A percentile compares a stretch with the other conserved stretches of the same genome.
phyloP scores from a whole-genome alignment of 2,113 vertebrate genomes.

The Vanacampus margaritifer region DNA sequence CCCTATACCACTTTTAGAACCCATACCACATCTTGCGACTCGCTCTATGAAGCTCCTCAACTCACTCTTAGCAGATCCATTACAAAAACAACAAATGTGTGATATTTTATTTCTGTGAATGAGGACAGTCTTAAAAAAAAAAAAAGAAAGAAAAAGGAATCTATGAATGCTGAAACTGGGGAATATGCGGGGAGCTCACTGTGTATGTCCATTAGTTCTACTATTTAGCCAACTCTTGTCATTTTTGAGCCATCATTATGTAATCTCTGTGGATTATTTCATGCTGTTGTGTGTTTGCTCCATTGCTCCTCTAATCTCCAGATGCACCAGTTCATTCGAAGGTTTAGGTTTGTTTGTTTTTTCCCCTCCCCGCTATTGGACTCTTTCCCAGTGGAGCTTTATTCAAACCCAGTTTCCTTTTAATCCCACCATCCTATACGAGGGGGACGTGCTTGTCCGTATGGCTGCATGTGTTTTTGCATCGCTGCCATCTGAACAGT shows the following conservation, averaged over 20 bases:
- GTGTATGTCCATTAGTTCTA: not conserved
- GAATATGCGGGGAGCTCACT: not conserved
- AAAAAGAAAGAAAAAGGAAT: no score
- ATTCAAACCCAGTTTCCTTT: constrained; percentile 49
- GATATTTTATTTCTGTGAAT: not conserved
- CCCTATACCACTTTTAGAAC: not conserved
- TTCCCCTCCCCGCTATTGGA: constrained; percentile 34
- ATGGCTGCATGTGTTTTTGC: constrained; percentile 35
- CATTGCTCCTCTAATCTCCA: constrained; percentile 44
- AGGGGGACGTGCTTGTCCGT: constrained; percentile 22
- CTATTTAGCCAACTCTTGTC: not conserved
- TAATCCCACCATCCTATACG: constrained; percentile 64
- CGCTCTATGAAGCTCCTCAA: not conserved
- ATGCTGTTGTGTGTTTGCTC: constrained; percentile 16
- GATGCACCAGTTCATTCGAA: constrained; percentile 45
- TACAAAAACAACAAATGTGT: no score
- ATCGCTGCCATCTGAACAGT: constrained; percentile 41
- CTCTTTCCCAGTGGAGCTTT: constrained; percentile 56
- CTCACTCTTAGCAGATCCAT: not conserved
- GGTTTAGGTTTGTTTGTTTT: constrained; percentile 9
- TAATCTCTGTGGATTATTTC: constrained; percentile 55
- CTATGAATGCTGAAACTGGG: not conserved
- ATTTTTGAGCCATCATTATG: constrained; percentile 36
- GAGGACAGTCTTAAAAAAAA: no score
- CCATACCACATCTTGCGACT: no score